These are phyloP conservation scores for Sebastes oblongus DNA, from an alignment of 2,797 vertebrate genomes.

Conservation along the genomic window DNA sequence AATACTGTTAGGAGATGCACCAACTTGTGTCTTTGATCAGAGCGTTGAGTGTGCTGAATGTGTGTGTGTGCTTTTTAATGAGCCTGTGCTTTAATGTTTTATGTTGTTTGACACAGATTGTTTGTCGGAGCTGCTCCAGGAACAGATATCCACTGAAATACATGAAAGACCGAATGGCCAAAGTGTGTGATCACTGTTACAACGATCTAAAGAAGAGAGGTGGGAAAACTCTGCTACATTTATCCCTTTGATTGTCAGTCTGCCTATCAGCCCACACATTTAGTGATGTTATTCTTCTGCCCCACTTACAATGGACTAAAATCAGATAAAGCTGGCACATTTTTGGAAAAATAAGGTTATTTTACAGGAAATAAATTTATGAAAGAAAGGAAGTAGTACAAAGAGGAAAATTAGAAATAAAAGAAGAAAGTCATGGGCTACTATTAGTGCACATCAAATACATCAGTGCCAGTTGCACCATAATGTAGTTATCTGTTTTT, in stretches of 20 bases:
- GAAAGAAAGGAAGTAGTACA: too few species aligned
- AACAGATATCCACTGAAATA: constrained; percentile 96
- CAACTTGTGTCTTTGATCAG: background rate
- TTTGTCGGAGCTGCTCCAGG: constrained; percentile 94
- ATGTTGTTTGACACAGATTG: constrained; percentile 82
- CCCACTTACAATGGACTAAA: background rate
- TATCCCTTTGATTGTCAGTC: background rate
- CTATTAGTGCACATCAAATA: background rate
- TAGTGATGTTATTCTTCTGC: background rate
- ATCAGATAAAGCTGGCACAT: background rate
- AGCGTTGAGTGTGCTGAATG: background rate
- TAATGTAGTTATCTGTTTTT: background rate
- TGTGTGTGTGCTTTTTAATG: background rate
- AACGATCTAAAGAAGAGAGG: constrained; percentile 90
- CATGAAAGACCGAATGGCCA: constrained; percentile 93
- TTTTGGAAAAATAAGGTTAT: background rate
- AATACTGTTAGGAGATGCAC: background rate
- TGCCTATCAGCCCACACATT: background rate
- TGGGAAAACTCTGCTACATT: constrained; percentile 33
- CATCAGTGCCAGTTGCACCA: background rate
- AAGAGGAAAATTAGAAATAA: background rate
- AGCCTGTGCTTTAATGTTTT: background rate
- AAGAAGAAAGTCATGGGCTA: background rate
- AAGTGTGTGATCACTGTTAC: constrained; percentile 95
- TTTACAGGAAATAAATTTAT: background rate